These are phyloP conservation scores for Epicauta chinensis DNA, from an alignment of 1,140 invertebrate genomes.

Conservation along the genomic window DNA sequence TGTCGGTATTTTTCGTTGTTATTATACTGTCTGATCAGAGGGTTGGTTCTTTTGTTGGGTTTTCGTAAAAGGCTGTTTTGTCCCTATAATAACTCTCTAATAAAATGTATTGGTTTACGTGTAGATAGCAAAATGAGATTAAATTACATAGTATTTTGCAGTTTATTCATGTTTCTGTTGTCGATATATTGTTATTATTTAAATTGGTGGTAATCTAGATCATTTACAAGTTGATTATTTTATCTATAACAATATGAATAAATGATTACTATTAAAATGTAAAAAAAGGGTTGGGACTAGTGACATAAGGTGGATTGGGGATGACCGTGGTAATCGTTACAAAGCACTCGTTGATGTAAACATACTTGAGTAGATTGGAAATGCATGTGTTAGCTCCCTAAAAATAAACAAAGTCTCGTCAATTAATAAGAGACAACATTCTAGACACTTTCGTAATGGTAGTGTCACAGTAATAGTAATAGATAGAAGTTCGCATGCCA, in stretches of 20 bases:
- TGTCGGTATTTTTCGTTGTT: too few species aligned
- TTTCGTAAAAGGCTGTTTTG: not conserved
- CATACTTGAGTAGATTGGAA: constrained; percentile 24
- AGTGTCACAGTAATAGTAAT: too few species aligned
- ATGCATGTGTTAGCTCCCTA: constrained; percentile 19
- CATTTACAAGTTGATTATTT: too few species aligned
- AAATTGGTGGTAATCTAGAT: too few species aligned
- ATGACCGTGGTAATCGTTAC: constrained; percentile 20
- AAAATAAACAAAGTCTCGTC: constrained; percentile 22
- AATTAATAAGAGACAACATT: constrained; percentile 18
- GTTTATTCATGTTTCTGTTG: not conserved
- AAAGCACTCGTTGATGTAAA: constrained; percentile 21
- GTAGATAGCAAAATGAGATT: constrained; percentile 2
- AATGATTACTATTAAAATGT: too few species aligned
- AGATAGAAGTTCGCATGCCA: not conserved
- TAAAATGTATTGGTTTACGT: constrained; percentile 7
- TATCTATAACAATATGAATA: too few species aligned
- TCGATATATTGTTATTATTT: too few species aligned
- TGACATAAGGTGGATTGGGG: not conserved
- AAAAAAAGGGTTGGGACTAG: not conserved
- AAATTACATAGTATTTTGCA: constrained; percentile 6
- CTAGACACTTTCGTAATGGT: not conserved
- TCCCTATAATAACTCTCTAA: not conserved
- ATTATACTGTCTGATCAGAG: constrained; percentile 1
- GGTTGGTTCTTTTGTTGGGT: not conserved